Base-by-base conservation (phyloP, 2,113 vertebrate species). In the Pao palembangensis region DNA sequence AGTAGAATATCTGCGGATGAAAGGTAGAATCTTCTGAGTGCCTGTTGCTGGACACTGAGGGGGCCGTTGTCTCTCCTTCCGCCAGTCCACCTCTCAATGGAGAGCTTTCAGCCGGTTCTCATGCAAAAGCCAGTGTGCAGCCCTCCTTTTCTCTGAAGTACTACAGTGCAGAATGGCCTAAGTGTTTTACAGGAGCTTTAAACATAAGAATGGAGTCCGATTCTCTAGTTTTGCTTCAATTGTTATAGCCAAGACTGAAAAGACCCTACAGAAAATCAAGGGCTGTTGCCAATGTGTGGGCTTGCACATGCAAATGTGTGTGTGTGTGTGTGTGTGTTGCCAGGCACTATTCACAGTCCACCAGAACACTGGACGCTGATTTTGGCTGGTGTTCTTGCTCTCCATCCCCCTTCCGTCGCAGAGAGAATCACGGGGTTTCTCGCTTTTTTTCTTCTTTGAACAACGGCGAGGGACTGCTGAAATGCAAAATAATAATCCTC, bases 401-500 rank as follows among this genome's bases (percentile, higher is more conserved):
- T 41, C 56, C 75, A 69, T 62, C 72, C 61, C 72, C 68, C 73
- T 80, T 80, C 71, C 66, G 75, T 85, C 69, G 61, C 70, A 71
- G 64, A 74, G 71, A 59, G 64, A 78, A 80, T 79, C 69, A 65
- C 53, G 52, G 28, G 71, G 78, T 86, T 73, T 69, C 4, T 43
- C n/a, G 1, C 44, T 17, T 14, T 19, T 59, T 44, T 46, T 23
- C 46, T 63, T 66, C 64, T 50, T 38, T 65, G 60, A 69, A 16
- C 66, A 64, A 70, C 62, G 72, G 81, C 42, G 20, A 81, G 81
- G 69, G 73, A 79, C 84, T 86, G 70, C 79, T 89, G 86, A 87
- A 89, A 88, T 81, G 79, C 86, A 82, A 82, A 82, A 88, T 88
- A 87, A 90, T 88, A 91, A 90, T 88, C 87, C 85, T 64, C 79